Conservation (phyloP, 2,113 vertebrate genomes). For the Scytalopus superciliaris region DNA sequence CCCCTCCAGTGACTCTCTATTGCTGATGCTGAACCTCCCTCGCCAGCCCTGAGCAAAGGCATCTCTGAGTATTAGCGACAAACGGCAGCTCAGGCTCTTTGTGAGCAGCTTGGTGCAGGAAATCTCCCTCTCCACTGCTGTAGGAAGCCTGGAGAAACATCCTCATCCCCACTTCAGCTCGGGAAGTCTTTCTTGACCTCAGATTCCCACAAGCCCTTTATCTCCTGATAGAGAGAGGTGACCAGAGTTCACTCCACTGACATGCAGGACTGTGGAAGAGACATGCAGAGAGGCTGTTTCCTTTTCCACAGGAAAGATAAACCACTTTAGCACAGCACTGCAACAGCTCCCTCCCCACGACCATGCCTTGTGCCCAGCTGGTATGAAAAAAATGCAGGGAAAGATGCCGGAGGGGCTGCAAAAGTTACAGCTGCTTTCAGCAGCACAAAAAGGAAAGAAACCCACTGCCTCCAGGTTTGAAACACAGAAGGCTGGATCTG, state of each 20-base stretch:
- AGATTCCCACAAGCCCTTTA: background rate
- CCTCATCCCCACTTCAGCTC: background rate
- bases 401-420: background rate
- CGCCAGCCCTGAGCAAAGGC: background rate
- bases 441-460: background rate
- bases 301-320: background rate
- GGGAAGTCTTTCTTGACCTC: background rate
- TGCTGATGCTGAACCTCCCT: background rate
- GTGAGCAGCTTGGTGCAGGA: background rate
- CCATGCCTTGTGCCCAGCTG: background rate
- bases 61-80: background rate
- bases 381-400: background rate
- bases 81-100: background rate
- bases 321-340: fast-evolving
- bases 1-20: background rate
- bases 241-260: background rate
- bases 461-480: background rate
- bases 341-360: background rate
- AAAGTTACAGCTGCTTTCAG: background rate
- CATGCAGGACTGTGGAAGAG: background rate
- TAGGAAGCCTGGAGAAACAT: background rate
- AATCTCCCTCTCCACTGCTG: background rate
- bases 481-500: background rate
- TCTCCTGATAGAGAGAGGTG: background rate
- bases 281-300: background rate